Evolutionary conservation across 2,113 vertebrate species (phyloP).

Genomic region (Protomyctophum bolini): DNA sequence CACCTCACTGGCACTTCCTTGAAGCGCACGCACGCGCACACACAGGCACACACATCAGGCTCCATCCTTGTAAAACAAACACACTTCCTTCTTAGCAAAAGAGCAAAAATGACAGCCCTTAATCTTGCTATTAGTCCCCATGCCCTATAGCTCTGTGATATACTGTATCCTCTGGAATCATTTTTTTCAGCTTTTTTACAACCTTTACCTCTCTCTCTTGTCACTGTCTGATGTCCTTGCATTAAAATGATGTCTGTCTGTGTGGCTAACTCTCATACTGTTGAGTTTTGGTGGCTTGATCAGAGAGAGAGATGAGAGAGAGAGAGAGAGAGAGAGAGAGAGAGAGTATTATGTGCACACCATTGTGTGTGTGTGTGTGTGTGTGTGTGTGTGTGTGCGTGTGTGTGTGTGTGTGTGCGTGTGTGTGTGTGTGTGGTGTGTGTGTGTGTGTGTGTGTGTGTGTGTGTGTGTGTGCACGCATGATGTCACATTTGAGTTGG

Average conservation of each 20-base stretch:
- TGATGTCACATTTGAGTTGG: slow-evolving; percentile 48
- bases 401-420: background rate
- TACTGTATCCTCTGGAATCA: background rate
- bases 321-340: no score
- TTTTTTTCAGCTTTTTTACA: no score
- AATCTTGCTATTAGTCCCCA: no score
- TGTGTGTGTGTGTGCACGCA: slow-evolving; percentile 34
- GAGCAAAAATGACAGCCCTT: background rate
- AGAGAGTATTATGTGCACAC: no score
- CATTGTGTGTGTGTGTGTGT: no score
- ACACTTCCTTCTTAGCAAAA: slow-evolving; percentile 64
- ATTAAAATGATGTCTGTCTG: no score
- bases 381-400: no score
- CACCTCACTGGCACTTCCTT: slow-evolving; percentile 64
- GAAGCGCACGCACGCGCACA: slow-evolving; percentile 16
- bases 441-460: slow-evolving; percentile 16
- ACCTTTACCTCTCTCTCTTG: no score
- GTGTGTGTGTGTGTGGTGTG: slow-evolving; percentile 6
- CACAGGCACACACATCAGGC: background rate
- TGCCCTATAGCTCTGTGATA: slow-evolving; percentile 18
- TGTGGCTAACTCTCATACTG: no score
- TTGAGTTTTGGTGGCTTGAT: no score
- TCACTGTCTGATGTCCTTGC: no score
- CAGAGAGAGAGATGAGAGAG: no score
- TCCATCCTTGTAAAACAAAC: slow-evolving; percentile 57